Evolutionary conservation across 2,888 invertebrate genomes (phyloP).

Genomic region (Dyspetes luteomarginatus): DNA sequence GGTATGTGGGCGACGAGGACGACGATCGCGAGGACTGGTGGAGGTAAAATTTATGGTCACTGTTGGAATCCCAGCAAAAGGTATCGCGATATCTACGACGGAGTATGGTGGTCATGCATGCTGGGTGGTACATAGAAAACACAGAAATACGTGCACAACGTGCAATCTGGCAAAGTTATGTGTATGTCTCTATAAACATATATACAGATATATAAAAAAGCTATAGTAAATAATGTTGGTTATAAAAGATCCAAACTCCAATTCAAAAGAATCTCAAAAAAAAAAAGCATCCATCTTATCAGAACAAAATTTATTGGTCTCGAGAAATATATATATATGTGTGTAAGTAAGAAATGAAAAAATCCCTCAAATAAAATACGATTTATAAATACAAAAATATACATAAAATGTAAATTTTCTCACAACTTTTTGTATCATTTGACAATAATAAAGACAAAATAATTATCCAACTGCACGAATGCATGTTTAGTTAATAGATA

Average conservation of each 20-base stretch:
- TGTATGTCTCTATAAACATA: neutral
- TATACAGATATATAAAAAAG: neutral
- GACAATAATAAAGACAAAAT: no score
- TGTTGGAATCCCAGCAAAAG: slow-evolving; percentile 53
- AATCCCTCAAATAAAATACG: no score
- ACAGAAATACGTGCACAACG: slow-evolving; percentile 50
- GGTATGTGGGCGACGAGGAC: slow-evolving; percentile 48
- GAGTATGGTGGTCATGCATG: slow-evolving; percentile 37
- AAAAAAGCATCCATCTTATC: no score
- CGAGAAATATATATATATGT: no score
- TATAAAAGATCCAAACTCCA: neutral
- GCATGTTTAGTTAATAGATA: no score
- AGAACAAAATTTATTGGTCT: no score
- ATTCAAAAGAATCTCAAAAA: no score
- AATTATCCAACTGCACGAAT: no score
- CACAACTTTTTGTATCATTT: no score
- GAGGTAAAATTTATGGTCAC: slow-evolving; percentile 60
- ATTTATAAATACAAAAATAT: no score
- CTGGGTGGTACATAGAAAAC: slow-evolving; percentile 41
- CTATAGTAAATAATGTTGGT: neutral
- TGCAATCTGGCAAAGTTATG: slow-evolving; percentile 39
- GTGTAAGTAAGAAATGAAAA: no score
- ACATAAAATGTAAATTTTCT: no score
- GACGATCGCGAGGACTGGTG: slow-evolving; percentile 29
- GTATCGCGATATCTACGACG: slow-evolving; percentile 24